Percentiles rank a stretch among this genome's conserved stretches.
These are phyloP conservation scores for Copidosoma aretas DNA, from an alignment of 2,888 invertebrate species.

Conservation along the genomic window DNA sequence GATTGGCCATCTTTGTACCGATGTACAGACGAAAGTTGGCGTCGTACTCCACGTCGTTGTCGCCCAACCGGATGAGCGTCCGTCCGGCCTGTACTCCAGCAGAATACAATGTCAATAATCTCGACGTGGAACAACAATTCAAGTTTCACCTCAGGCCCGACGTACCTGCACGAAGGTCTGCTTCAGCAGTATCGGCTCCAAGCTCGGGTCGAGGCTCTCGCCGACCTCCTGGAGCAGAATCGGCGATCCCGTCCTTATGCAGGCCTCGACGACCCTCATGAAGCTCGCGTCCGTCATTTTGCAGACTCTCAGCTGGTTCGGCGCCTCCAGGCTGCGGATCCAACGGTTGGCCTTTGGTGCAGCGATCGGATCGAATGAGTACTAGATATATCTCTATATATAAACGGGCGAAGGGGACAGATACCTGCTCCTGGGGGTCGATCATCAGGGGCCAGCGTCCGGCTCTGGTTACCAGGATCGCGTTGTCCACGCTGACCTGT, in stretches of 20 bases:
- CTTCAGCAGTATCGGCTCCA: slow-evolving; percentile 82
- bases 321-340: slow-evolving; percentile 86
- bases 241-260: slow-evolving; percentile 84
- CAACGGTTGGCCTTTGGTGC: slow-evolving; percentile 81
- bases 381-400: too few relatives aligned
- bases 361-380: neutral
- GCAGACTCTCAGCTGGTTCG: slow-evolving; percentile 76
- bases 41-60: slow-evolving; percentile 89
- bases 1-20: slow-evolving; percentile 90
- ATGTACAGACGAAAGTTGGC: slow-evolving; percentile 85
- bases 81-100: slow-evolving; percentile 83
- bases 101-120: neutral
- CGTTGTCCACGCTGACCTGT: slow-evolving; percentile 86
- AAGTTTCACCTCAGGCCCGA: neutral
- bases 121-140: neutral
- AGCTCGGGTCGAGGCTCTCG: slow-evolving; percentile 85
- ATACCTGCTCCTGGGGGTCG: slow-evolving; percentile 93
- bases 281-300: slow-evolving; percentile 81
- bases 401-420: neutral
- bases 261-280: slow-evolving; percentile 80
- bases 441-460: slow-evolving; percentile 91
- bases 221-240: slow-evolving; percentile 88
- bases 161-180: slow-evolving; percentile 77
- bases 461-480: slow-evolving; percentile 83
- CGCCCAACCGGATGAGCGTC: slow-evolving; percentile 82